Conservation (phyloP, 1,140 invertebrate genomes). For the Solen grandis region DNA sequence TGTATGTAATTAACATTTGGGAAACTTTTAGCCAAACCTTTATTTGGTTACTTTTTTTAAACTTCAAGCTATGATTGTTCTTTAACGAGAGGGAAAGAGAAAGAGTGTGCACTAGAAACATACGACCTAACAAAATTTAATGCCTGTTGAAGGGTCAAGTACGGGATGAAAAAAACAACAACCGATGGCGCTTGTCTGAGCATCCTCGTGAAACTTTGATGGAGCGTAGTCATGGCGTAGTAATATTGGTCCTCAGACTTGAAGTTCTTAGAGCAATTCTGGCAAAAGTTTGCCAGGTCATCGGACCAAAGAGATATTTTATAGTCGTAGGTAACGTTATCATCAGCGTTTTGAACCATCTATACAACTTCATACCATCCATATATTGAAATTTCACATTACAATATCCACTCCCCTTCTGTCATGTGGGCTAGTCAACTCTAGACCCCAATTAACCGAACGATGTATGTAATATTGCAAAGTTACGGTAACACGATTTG, state of each 20-base stretch:
- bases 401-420: conserved; percentile 53
- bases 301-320: neutral
- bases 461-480: conserved; percentile 44
- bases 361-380: no score
- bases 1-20: conserved; percentile 51
- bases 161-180: no score
- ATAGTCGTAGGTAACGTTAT: no score
- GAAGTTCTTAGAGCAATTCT: conserved; percentile 8
- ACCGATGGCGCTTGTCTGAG: neutral
- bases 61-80: neutral
- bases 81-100: no score
- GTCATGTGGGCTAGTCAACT: conserved; percentile 19
- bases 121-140: no score
- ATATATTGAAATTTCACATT: no score
- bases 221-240: neutral
- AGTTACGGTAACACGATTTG: no score
- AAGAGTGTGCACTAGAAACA: no score
- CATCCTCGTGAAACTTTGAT: conserved; percentile 42
- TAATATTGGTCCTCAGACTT: neutral
- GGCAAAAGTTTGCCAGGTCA: conserved; percentile 28
- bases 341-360: no score
- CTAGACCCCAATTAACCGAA: neutral
- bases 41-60: conserved; percentile 37
- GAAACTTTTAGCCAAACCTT: conserved; percentile 50
- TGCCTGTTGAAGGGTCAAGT: no score